A percentile compares a stretch with the other conserved stretches of the same genome.
phyloP scores from a whole-genome alignment of 2,797 vertebrate genomes.

The Antrozous pallidus region DNA sequence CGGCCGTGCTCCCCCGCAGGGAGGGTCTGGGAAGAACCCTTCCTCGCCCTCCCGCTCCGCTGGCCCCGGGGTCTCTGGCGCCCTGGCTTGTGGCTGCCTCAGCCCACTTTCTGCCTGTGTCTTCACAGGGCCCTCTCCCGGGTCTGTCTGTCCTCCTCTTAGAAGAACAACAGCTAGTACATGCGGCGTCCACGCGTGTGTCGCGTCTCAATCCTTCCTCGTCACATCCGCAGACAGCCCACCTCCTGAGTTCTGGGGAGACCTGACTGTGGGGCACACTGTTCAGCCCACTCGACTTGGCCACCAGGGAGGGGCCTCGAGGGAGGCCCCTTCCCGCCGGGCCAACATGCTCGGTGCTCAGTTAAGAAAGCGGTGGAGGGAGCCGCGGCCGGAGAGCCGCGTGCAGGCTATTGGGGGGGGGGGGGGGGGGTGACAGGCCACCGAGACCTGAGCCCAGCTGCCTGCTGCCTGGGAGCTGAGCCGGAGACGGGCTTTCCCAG shows the following conservation, averaged over 20 bases:
- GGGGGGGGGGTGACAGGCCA: slow-evolving; percentile 4
- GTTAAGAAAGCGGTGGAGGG: neutral
- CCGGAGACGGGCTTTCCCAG: neutral
- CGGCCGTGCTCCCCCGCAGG: neutral
- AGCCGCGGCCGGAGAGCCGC: neutral
- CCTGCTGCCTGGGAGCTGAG: neutral
- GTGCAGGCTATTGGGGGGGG: slow-evolving; percentile 16
- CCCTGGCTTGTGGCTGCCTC: neutral
- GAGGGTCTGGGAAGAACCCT: neutral
- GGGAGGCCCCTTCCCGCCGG: neutral
- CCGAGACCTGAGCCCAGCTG: neutral
- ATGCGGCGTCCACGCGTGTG: neutral
- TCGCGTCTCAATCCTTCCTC: neutral
- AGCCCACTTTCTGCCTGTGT: neutral
- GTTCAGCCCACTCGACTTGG: neutral
- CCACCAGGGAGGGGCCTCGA: neutral
- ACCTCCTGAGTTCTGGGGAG: neutral
- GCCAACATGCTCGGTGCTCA: neutral
- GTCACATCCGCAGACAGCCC: neutral
- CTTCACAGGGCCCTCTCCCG: neutral
- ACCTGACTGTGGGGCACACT: neutral
- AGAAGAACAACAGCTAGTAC: neutral
- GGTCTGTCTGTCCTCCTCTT: neutral
- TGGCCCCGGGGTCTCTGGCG: neutral
- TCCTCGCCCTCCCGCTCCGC: neutral